These are phyloP conservation scores for Diplosoma virens DNA, from an alignment of 23 tunicate genomes.

Conservation along the genomic window DNA sequence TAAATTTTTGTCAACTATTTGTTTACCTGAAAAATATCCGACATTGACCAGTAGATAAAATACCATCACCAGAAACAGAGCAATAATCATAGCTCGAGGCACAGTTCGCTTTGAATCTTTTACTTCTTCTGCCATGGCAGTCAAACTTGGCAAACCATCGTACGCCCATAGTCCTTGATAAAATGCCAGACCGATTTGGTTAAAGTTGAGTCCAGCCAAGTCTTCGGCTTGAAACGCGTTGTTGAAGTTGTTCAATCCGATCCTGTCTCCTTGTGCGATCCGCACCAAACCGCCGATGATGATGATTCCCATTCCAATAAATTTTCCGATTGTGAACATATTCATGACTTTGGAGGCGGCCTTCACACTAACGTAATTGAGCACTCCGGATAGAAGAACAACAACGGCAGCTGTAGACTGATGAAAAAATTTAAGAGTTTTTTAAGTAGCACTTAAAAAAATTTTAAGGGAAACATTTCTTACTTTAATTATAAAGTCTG, in stretches of 20 bases:
- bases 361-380: constrained; percentile 61
- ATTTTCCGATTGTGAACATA: constrained; percentile 43
- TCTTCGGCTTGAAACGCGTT: constrained; percentile 45
- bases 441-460: too few relatives aligned
- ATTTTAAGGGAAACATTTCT: too few relatives aligned
- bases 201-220: constrained; percentile 31
- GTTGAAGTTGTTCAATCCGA: constrained; percentile 38
- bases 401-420: constrained; percentile 36
- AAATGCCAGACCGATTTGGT: constrained; percentile 56
- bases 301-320: constrained; percentile 63
- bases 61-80: constrained; percentile 60
- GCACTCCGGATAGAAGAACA: constrained; percentile 1
- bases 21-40: constrained; percentile 63
- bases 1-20: too few relatives aligned
- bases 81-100: constrained; percentile 54
- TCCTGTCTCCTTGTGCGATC: constrained; percentile 29
- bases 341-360: constrained; percentile 42
- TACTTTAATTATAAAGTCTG: constrained; percentile 47
- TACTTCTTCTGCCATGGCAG: constrained; percentile 62
- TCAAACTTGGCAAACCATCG: constrained; percentile 65
- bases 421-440: too few relatives aligned
- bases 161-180: constrained; percentile 78
- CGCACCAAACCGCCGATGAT: constrained; percentile 57
- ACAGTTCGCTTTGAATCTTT: constrained; percentile 39
- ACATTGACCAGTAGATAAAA: constrained; percentile 66